Base-by-base conservation (phyloP, 2,113 vertebrate genomes). In the Ictidomys tridecemlineatus region DNA sequence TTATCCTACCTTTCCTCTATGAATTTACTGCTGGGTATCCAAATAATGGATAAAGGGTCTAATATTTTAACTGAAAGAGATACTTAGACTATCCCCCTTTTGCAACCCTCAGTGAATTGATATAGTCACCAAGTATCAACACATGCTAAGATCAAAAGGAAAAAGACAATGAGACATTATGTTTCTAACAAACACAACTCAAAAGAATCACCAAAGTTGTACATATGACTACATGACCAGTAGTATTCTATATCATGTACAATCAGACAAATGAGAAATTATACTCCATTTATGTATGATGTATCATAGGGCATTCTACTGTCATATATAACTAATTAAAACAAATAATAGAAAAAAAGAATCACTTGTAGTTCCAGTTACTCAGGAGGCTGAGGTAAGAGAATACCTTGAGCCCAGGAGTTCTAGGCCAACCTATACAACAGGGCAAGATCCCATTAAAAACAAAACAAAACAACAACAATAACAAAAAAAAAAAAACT, bases 31-130 rank as follows among this genome's bases (percentile, higher is more conserved):
- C 63, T 78, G 53, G 22, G 39, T 89, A 63, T 61, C 42, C 91
- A 85, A 78, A 63, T 76, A 28, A 82, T 34, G 88, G 4, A 63
- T 37, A 5, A 89, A 92, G 2, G 58, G 45, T 42, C 58, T 87
- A 76, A 63, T 51, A 88, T 85, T 95, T 39, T 53, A 85, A 91
- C 20, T 74, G 69, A 51, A 51, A 76, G 69, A 80, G 22, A 87
- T 34, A 74, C 48, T 22, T 63, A 22, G 24, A 92, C 26, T 42
- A 13, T 65, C 72, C 72, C 63, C 82, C 74, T 82, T 88, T 80
- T 89, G 13, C 48, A 95, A 37, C 6, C 30, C 82, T 83, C 58
- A 89, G 26, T 83, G 70, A 88, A 88, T 65, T 22, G 30, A 58
- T 37, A 39, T 16, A 95, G 26, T 85, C 26, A 88, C 69, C 61